A percentile compares a stretch with the other conserved stretches of the same genome.
phyloP scores from a whole-genome alignment of 2,113 vertebrate species.

The Oreocharis arfaki region DNA sequence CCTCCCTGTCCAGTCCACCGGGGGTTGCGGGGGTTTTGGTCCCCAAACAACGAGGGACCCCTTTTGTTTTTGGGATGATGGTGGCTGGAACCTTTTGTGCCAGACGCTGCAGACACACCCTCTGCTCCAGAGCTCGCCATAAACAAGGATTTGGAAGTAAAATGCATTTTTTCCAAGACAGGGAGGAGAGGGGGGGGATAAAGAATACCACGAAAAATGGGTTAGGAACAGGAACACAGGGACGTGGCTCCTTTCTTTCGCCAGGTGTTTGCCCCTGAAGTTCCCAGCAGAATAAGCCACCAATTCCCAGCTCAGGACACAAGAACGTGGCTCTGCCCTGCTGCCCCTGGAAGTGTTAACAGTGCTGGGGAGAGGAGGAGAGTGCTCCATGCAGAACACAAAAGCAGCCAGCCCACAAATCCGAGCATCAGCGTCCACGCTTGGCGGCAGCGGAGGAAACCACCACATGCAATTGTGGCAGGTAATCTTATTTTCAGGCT shows the following conservation, averaged over 20 bases:
- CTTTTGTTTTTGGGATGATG: neutral
- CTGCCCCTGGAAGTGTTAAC: neutral
- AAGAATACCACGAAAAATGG: neutral
- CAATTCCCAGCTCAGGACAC: neutral
- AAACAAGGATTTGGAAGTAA: neutral
- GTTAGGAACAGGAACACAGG: neutral
- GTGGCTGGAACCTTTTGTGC: neutral
- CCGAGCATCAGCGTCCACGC: neutral
- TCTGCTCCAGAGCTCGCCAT: neutral
- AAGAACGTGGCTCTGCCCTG: neutral
- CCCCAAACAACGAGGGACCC: neutral
- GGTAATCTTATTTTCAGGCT: neutral
- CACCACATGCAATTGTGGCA: neutral
- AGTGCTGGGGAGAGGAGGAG: neutral
- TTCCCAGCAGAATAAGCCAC: neutral
- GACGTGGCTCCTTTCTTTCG: neutral
- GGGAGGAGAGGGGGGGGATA: neutral
- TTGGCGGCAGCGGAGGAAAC: neutral
- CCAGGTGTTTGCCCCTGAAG: neutral
- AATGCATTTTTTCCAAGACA: neutral
- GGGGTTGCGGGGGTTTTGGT: neutral
- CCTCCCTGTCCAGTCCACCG: neutral
- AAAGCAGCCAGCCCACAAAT: neutral
- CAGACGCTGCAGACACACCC: neutral
- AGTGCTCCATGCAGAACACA: fast-evolving